Evolutionary conservation across 2,113 vertebrate genomes (phyloP).

Genomic region (Riparia riparia): DNA sequence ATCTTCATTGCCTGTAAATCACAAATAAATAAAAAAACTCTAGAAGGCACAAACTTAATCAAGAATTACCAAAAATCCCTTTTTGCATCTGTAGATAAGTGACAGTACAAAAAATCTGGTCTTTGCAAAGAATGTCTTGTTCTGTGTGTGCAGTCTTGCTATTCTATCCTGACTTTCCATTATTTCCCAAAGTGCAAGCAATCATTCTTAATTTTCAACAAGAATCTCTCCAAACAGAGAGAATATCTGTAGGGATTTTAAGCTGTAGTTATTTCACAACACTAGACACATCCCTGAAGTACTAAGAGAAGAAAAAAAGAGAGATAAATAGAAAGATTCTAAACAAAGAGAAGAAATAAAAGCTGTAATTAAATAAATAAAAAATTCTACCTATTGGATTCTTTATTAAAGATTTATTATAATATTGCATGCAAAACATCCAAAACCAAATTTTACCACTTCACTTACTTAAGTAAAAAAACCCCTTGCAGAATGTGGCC

Average conservation of each 20-base stretch:
- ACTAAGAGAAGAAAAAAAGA: neutral
- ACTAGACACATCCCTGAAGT: neutral
- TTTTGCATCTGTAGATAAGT: neutral
- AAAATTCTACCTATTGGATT: neutral
- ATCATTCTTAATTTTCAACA: slow-evolving; percentile 34
- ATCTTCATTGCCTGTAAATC: neutral
- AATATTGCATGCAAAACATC: neutral
- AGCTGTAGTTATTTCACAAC: slow-evolving; percentile 11
- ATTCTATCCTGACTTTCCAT: neutral
- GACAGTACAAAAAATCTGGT: neutral
- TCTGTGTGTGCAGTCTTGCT: neutral
- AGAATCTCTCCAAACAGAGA: neutral
- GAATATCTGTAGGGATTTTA: neutral
- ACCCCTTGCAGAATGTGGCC: neutral
- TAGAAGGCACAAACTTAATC: neutral
- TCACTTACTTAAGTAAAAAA: neutral
- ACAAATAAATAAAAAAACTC: neutral
- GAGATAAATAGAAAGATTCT: neutral
- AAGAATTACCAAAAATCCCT: neutral
- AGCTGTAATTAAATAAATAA: slow-evolving; percentile 2
- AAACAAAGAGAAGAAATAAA: slow-evolving; percentile 33
- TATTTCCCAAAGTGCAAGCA: slow-evolving; percentile 7
- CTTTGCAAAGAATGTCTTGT: neutral
- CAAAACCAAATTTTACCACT: neutral
- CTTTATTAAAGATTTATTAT: neutral